These are phyloP conservation scores for Ctenosaura bakeri DNA, from an alignment of 2,797 vertebrate genomes.

Conservation along the genomic window DNA sequence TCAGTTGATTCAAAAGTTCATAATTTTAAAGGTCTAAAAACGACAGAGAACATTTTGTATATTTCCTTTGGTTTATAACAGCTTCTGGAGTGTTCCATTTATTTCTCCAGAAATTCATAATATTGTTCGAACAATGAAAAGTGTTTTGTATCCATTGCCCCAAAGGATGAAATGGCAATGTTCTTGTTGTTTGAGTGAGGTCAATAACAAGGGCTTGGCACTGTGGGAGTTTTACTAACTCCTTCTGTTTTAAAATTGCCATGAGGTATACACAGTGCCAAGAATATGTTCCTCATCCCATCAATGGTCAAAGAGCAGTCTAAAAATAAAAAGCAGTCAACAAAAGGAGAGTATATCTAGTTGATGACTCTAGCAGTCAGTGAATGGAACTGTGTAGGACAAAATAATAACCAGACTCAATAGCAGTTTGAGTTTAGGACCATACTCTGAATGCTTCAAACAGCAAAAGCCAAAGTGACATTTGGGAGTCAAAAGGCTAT, in stretches of 20 bases:
- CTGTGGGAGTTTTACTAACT: slow-evolving; percentile 7
- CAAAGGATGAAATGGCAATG: background rate
- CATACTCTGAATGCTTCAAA: background rate
- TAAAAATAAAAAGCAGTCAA: background rate
- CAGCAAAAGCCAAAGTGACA: background rate
- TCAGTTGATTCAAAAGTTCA: background rate
- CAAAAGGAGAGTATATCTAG: background rate
- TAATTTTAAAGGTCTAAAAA: background rate
- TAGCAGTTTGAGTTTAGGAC: slow-evolving; percentile 30
- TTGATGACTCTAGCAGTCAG: background rate
- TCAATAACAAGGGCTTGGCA: background rate
- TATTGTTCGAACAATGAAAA: background rate
- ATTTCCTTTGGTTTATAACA: slow-evolving; percentile 30
- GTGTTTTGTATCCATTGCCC: slow-evolving; percentile 7
- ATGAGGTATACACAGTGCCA: fast-evolving
- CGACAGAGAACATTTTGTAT: background rate
- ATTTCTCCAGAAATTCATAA: slow-evolving; percentile 8
- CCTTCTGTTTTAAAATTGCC: background rate
- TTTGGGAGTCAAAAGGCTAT: background rate
- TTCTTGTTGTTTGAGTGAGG: slow-evolving; percentile 26
- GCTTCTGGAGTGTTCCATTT: background rate
- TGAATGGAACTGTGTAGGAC: background rate
- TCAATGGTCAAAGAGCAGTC: slow-evolving; percentile 15
- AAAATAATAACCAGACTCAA: background rate
- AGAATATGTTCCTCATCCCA: slow-evolving; percentile 29